Percentiles rank a stretch among this genome's conserved stretches.
Evolutionary conservation across 2,113 vertebrate genomes (phyloP).

Genomic region (Anser cygnoides): DNA sequence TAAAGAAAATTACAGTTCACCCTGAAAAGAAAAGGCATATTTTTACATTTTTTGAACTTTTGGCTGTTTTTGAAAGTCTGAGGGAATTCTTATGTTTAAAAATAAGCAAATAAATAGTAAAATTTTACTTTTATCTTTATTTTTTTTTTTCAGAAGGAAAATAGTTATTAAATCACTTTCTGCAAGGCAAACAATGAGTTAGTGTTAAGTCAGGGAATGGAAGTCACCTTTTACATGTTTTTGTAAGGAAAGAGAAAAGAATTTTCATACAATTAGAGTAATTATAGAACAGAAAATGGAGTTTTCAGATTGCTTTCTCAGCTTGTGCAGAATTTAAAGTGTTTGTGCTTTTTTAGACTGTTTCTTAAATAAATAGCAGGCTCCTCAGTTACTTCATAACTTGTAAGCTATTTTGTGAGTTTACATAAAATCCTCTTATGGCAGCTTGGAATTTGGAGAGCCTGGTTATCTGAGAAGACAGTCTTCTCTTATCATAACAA

Average conservation of each 20-base stretch:
- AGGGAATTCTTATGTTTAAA: background rate
- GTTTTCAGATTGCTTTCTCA: background rate
- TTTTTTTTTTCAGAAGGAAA: background rate
- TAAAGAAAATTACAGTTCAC: background rate
- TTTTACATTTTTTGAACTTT: background rate
- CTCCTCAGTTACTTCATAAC: background rate
- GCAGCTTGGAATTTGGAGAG: constrained; percentile 45
- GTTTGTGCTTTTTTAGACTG: background rate
- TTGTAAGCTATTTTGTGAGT: constrained; percentile 46
- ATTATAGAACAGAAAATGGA: background rate
- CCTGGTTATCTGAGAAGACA: constrained; percentile 53
- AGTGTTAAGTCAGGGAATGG: background rate
- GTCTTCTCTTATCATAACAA: constrained; percentile 29
- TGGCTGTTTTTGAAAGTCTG: background rate
- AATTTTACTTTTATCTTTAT: background rate
- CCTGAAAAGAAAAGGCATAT: background rate
- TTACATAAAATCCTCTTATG: constrained; percentile 55
- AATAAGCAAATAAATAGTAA: background rate
- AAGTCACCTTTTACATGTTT: background rate
- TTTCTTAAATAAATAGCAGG: too few relatives aligned
- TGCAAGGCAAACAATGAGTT: background rate
- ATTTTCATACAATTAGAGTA: background rate
- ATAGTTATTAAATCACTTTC: background rate
- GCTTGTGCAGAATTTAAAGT: constrained; percentile 23
- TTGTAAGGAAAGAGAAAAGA: background rate